These are phyloP conservation scores for Tolmerus cingulatus DNA, from an alignment of 2,888 invertebrate species.

Conservation along the genomic window DNA sequence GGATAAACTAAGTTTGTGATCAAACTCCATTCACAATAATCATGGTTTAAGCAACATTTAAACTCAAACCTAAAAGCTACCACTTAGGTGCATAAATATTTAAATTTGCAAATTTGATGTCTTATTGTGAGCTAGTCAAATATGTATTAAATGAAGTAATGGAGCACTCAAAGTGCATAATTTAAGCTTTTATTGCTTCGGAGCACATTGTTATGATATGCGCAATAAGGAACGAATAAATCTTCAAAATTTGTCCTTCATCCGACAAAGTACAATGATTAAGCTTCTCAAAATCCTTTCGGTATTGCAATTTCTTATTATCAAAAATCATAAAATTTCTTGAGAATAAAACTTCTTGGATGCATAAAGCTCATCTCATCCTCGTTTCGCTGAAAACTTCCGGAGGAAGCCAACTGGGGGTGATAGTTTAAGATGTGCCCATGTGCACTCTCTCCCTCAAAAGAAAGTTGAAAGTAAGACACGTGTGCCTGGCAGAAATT, in stretches of 20 bases:
- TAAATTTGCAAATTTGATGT: background rate
- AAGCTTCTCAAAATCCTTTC: background rate
- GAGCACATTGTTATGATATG: background rate
- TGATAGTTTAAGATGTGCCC: constrained; percentile 3
- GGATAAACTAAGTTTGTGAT: no score
- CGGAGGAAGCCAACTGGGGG: background rate
- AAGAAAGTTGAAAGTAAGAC: constrained; percentile 17
- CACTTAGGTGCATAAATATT: background rate
- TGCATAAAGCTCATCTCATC: background rate
- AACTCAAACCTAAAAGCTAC: background rate
- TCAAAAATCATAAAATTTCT: background rate
- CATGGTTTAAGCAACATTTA: no score
- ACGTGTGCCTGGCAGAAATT: constrained; percentile 35
- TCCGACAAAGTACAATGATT: background rate
- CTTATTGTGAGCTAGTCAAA: background rate
- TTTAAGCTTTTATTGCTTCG: background rate
- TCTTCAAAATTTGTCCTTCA: background rate
- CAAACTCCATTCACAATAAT: no score
- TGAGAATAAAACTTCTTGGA: background rate
- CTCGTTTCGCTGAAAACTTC: background rate
- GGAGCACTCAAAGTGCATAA: background rate
- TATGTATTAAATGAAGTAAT: background rate
- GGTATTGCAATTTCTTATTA: background rate
- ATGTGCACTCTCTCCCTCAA: background rate
- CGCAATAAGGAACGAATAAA: background rate